Percentiles rank a stretch among this genome's conserved stretches.
Evolutionary conservation across 2,888 invertebrate genomes (phyloP).

Genomic region (Amiota minor): DNA sequence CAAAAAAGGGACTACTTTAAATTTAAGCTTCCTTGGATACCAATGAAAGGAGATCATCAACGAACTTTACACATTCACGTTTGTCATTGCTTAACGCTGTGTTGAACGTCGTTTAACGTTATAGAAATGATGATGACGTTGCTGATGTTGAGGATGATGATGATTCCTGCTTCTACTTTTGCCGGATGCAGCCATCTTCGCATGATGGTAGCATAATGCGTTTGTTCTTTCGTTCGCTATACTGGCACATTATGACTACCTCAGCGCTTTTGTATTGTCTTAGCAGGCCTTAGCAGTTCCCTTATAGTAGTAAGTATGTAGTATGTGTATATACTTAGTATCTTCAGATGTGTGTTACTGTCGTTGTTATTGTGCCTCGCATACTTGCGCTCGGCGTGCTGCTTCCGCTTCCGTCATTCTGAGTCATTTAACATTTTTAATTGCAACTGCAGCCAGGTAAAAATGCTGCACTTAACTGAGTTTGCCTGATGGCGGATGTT

Average conservation of each 20-base stretch:
- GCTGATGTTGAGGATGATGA: background rate
- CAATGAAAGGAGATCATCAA: too few relatives aligned
- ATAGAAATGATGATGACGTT: background rate
- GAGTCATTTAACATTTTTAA: slow-evolving; percentile 52
- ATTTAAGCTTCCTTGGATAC: too few relatives aligned
- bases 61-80: background rate
- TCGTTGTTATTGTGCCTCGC: background rate
- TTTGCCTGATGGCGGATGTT: too few relatives aligned
- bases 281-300: background rate
- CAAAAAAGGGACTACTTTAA: too few relatives aligned
- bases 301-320: too few relatives aligned
- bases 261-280: slow-evolving; percentile 31
- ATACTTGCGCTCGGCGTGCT: slow-evolving; percentile 20
- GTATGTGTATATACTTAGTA: background rate
- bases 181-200: slow-evolving; percentile 51
- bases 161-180: background rate
- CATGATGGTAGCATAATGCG: slow-evolving; percentile 26
- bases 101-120: slow-evolving; percentile 11
- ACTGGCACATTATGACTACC: slow-evolving; percentile 14
- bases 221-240: slow-evolving; percentile 3
- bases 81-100: slow-evolving; percentile 13
- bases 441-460: slow-evolving; percentile 39
- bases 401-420: slow-evolving; percentile 40
- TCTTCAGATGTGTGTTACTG: background rate
- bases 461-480: slow-evolving; percentile 4